A percentile compares a stretch with the other conserved stretches of the same genome.
phyloP scores from a whole-genome alignment of 2,888 invertebrate genomes.

The Rotaria magnacalcarata region DNA sequence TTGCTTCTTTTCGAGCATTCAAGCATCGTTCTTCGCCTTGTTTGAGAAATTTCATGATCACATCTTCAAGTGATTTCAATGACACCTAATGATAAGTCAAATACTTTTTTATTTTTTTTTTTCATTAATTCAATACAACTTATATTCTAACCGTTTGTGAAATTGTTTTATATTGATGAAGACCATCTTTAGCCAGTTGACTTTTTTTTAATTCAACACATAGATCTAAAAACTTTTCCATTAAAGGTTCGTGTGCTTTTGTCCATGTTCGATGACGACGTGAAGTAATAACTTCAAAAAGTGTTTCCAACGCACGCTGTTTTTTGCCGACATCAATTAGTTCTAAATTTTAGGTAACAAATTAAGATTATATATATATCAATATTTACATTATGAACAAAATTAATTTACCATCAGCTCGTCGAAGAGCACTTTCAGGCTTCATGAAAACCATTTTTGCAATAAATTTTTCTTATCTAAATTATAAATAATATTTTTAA shows the following conservation, averaged over 20 bases:
- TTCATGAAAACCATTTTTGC: constrained; percentile 55
- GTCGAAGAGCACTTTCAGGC: constrained; percentile 96
- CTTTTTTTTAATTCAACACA: constrained; percentile 97
- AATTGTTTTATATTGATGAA: constrained; percentile 96
- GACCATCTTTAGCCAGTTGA: constrained; percentile 94
- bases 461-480: not conserved
- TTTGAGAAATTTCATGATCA: constrained; percentile 84
- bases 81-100: not conserved
- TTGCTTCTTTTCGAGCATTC: constrained; percentile 82
- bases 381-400: not conserved
- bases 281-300: constrained; percentile 95
- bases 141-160: constrained; percentile 75
- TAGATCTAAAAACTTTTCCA: constrained; percentile 95
- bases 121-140: not conserved
- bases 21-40: constrained; percentile 95
- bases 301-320: constrained; percentile 86
- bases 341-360: constrained; percentile 65
- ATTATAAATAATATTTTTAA: not conserved
- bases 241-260: constrained; percentile 95
- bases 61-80: constrained; percentile 92
- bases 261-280: constrained; percentile 88
- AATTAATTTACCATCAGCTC: constrained; percentile 79
- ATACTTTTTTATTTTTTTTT: not conserved
- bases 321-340: constrained; percentile 98
- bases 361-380: not conserved